Evolutionary conservation across 2,888 invertebrate genomes (phyloP).

Genomic region (Thymelicus lineola): DNA sequence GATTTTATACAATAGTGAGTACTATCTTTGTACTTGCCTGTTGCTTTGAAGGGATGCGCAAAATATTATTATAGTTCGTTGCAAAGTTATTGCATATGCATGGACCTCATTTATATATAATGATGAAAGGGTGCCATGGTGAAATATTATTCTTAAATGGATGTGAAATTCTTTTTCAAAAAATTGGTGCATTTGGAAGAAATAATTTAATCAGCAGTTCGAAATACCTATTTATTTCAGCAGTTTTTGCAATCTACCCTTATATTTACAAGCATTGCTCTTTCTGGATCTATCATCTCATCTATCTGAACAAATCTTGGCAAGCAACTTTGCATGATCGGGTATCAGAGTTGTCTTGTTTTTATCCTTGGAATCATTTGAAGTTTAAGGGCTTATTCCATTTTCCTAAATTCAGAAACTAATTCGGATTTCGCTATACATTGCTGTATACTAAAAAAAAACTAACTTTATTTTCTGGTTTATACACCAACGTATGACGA

Average conservation of each 20-base stretch:
- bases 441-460: too few species aligned
- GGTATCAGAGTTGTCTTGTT: not conserved
- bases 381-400: too few species aligned
- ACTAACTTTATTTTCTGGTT: too few species aligned
- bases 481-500: too few species aligned
- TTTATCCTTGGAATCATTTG: not conserved
- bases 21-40: slow-evolving; percentile 21
- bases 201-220: not conserved
- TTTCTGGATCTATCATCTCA: not conserved
- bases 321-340: not conserved
- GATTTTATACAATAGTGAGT: slow-evolving; percentile 27
- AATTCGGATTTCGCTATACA: too few species aligned
- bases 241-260: not conserved
- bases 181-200: not conserved
- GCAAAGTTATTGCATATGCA: not conserved
- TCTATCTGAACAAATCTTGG: slow-evolving; percentile 1
- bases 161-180: too few species aligned
- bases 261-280: not conserved
- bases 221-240: not conserved
- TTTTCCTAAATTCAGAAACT: too few species aligned
- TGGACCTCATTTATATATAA: not conserved
- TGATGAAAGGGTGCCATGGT: not conserved
- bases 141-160: too few species aligned
- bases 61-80: slow-evolving; percentile 5
- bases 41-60: slow-evolving; percentile 23